phyloP scores from a whole-genome alignment of 2,797 vertebrate species.

The Bradypodion pumilum region DNA sequence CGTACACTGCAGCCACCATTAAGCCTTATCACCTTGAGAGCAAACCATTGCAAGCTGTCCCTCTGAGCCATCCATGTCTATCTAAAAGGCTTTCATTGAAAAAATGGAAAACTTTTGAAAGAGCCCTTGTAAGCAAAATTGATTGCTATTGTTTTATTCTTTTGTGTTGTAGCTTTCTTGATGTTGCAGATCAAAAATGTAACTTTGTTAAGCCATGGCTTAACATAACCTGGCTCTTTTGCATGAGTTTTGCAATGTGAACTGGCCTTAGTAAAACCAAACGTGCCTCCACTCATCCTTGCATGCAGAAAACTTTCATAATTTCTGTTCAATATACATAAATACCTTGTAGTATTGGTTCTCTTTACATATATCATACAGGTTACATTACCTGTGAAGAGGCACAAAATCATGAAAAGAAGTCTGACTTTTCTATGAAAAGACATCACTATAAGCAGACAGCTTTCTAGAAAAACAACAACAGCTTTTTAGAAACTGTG shows the following conservation, averaged over 20 bases:
- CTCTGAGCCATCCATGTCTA: background rate
- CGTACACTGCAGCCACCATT: background rate
- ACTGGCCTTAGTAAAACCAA: background rate
- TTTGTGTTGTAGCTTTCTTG: too few species aligned
- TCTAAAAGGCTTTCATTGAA: background rate
- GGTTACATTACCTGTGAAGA: background rate
- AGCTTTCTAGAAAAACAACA: background rate
- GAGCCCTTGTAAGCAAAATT: background rate
- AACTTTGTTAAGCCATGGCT: background rate
- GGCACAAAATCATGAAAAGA: background rate
- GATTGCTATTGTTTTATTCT: too few species aligned
- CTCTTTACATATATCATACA: too few species aligned
- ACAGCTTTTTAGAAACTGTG: background rate
- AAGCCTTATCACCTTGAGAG: too few species aligned
- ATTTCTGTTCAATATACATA: background rate
- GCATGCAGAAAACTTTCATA: background rate
- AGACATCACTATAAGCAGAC: background rate
- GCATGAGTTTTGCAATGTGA: background rate
- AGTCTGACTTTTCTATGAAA: background rate
- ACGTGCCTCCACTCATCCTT: background rate
- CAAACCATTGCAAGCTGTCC: background rate
- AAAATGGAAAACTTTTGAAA: background rate
- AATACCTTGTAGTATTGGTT: background rate
- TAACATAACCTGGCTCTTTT: background rate
- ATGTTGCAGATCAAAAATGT: background rate